Conservation (phyloP, 2,888 invertebrate genomes). For the Diarsia mendica region DNA sequence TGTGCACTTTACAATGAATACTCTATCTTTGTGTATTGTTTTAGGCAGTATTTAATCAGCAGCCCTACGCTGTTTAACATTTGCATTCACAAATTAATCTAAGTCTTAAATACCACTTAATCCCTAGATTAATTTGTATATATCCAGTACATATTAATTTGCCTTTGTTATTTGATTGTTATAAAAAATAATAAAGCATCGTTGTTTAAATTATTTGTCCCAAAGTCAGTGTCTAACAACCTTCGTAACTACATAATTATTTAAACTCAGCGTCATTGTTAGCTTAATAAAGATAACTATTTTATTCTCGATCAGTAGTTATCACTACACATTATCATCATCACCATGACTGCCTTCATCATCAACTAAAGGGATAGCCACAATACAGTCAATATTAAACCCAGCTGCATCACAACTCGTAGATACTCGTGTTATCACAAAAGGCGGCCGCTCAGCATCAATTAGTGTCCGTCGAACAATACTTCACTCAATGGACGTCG, state of each 20-base stretch:
- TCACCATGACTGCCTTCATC: not conserved
- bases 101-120: too few relatives aligned
- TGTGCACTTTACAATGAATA: not conserved
- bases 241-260: too few relatives aligned
- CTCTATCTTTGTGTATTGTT: not conserved
- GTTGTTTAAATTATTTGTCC: too few relatives aligned
- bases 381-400: too few relatives aligned
- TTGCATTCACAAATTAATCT: too few relatives aligned
- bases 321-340: not conserved
- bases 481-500: slow-evolving; percentile 81
- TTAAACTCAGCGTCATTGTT: too few relatives aligned
- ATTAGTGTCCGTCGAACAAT: slow-evolving; percentile 83
- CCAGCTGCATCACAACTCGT: slow-evolving; percentile 51
- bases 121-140: not conserved
- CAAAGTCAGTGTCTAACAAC: too few relatives aligned
- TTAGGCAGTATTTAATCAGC: too few relatives aligned
- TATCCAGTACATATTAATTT: not conserved
- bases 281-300: not conserved
- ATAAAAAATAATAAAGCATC: not conserved
- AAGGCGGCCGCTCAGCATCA: slow-evolving; percentile 79
- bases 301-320: not conserved
- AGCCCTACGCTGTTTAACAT: too few relatives aligned
- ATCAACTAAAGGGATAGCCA: too few relatives aligned
- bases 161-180: not conserved
- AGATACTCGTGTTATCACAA: slow-evolving; percentile 69